Evolutionary conservation across 2,797 vertebrate genomes (phyloP), one percentile per base, ranked within the genome.

Genomic region (Anabacerthia variegaticeps): DNA sequence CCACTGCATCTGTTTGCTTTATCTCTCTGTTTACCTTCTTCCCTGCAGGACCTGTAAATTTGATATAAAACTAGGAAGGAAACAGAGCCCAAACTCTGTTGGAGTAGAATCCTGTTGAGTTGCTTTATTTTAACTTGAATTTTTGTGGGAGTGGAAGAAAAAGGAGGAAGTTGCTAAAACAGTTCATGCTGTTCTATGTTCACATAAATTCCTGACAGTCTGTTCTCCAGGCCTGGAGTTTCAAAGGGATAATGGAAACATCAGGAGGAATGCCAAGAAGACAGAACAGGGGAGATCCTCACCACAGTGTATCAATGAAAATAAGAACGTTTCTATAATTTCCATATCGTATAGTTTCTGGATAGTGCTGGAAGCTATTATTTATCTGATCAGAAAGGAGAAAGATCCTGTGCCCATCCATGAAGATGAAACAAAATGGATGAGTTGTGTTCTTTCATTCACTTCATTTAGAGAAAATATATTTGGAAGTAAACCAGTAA

Each of bases 51-150:
- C 34, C n/a, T 68, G 16, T 76, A 88, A 66, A 51, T 73, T 22
- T 89, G 83, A 72, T 86, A 74, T 62, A 88, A 89, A 92, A 66
- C 61, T 49, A 51, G 49, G n/a, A 89, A 92, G 78, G 39, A 89
- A 88, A 82, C 17, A 37, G 43, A 92, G 16, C 32, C 21, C 36
- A 71, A 41, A 58, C 59, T 66, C 84, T 94, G 66, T n/a, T 66
- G 56, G 69, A 91, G 37, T 86, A 56, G 85, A 94, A 68, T 69
- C 30, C 46, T 58, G 19, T 23, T 22, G 37, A 63, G 59, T 65
- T 89, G 30, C 44, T 67, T 68, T 92, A 66, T 89, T 95, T 91
- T 74, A 91, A 34, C 32, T 81, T 65, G 48, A 63, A 12, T 79
- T 65, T 68, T 88, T 83, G 52, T 63, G 7, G 27, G 20, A 5